These are phyloP conservation scores for Drosophila pallidifrons DNA, from an alignment of 1,140 invertebrate species.

Conservation along the genomic window DNA sequence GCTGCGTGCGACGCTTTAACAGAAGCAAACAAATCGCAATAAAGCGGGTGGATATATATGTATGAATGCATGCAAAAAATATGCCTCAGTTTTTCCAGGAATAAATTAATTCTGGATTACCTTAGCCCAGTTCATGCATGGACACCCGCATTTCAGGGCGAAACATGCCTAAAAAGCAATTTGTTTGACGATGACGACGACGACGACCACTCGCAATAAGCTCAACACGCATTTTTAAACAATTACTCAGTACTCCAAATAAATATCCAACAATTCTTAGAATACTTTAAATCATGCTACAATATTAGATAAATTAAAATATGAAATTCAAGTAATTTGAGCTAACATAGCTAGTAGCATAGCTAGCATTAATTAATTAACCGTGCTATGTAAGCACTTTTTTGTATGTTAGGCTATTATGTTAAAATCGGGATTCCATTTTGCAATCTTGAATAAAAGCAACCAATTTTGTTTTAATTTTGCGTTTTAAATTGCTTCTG, in stretches of 20 bases:
- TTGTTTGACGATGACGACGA: background rate
- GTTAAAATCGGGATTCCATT: too few relatives aligned
- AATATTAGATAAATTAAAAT: too few relatives aligned
- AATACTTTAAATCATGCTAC: background rate
- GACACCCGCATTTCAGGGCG: background rate
- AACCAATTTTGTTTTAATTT: too few relatives aligned
- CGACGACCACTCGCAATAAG: background rate
- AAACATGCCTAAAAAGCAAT: background rate
- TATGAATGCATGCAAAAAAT: conserved; percentile 32
- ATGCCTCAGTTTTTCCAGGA: conserved; percentile 36
- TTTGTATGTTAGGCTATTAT: too few relatives aligned
- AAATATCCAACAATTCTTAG: background rate
- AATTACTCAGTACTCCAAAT: background rate
- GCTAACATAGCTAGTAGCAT: too few relatives aligned
- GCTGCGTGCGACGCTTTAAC: background rate
- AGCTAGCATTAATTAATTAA: too few relatives aligned
- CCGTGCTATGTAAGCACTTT: too few relatives aligned
- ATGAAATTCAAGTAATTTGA: too few relatives aligned
- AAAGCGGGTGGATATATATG: background rate
- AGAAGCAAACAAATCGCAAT: background rate
- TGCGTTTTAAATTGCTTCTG: too few relatives aligned
- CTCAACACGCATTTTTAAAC: background rate
- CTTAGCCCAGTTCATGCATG: conserved; percentile 3
- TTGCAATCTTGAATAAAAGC: too few relatives aligned
- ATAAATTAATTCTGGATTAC: conserved; percentile 14